Evolutionary conservation across 1,140 invertebrate species (phyloP).

Genomic region (Sitophilus oryzae): DNA sequence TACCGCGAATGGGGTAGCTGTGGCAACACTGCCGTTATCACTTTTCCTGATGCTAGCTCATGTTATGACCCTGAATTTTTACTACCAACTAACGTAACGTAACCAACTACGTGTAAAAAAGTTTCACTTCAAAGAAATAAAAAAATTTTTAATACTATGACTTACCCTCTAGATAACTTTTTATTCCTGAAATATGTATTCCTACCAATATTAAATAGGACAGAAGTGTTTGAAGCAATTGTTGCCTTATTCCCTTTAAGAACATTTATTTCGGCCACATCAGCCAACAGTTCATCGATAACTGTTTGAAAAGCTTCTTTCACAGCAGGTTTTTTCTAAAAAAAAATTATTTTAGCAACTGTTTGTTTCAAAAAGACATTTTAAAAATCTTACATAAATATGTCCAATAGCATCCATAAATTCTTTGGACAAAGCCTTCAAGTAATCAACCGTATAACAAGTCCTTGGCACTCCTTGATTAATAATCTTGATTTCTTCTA

Average conservation of each 20-base stretch:
- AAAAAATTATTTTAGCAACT: background rate
- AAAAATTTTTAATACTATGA: too few relatives aligned
- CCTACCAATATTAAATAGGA: conserved; percentile 28
- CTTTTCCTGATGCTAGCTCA: too few relatives aligned
- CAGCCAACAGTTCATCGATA: conserved; percentile 21
- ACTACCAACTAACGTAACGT: too few relatives aligned
- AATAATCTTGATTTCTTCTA: conserved; percentile 21
- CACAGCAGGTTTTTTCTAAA: conserved; percentile 6
- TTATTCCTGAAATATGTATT: conserved; percentile 23
- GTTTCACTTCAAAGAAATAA: too few relatives aligned
- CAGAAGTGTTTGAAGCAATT: conserved; percentile 21
- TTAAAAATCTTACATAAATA: conserved; percentile 6
- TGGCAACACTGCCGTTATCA: too few relatives aligned
- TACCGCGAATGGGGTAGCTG: too few relatives aligned
- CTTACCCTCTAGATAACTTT: conserved; percentile 21
- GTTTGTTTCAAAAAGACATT: background rate
- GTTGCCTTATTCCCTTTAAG: conserved; percentile 12
- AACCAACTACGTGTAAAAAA: too few relatives aligned
- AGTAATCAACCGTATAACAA: conserved; percentile 16
- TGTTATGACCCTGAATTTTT: too few relatives aligned
- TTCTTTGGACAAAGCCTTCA: conserved; percentile 8
- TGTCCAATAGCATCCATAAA: conserved; percentile 7
- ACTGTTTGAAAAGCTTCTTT: conserved; percentile 16
- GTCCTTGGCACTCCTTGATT: conserved; percentile 4
- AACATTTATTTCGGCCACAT: conserved; percentile 21